Conservation (phyloP, 2,888 invertebrate genomes). For the Callyntrura sp. region DNA sequence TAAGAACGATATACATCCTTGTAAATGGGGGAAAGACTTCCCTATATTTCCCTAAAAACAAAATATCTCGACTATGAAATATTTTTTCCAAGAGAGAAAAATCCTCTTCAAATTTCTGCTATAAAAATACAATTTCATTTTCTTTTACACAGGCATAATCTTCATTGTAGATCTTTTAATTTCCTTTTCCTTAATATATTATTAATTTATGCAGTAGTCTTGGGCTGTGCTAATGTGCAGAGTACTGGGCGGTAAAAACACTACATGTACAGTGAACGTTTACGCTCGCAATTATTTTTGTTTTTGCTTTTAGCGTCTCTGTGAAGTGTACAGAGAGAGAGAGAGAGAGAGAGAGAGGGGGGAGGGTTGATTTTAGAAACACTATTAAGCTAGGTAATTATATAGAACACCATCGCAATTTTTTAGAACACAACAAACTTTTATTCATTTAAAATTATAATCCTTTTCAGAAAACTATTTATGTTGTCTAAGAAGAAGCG, state of each 20-base stretch:
- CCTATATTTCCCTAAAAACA: conserved; percentile 4
- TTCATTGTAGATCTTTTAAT: conserved; percentile 65
- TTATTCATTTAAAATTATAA: conserved; percentile 28
- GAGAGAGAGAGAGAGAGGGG: too few relatives aligned
- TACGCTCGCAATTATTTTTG: not conserved
- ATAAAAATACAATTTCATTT: conserved; percentile 6
- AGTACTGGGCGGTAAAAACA: not conserved
- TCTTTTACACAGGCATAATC: conserved; percentile 53
- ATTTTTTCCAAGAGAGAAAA: conserved; percentile 56
- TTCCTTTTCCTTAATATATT: conserved; percentile 75
- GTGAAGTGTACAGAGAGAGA: not conserved
- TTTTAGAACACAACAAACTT: too few relatives aligned
- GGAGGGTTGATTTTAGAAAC: conserved; percentile 43
- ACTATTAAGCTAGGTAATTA: conserved; percentile 56
- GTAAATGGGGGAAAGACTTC: conserved; percentile 23
- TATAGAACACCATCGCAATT: conserved; percentile 41
- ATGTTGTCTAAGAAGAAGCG: conserved; percentile 40
- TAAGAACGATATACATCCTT: not conserved
- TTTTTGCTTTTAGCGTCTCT: not conserved
- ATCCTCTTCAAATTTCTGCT: not conserved
- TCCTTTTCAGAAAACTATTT: conserved; percentile 1
- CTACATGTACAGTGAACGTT: not conserved
- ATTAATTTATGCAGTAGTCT: conserved; percentile 17
- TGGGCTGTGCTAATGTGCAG: not conserved
- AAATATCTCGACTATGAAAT: not conserved